phyloP scores from a whole-genome alignment of 2,113 vertebrate species.

The Malurus alboscapulatus region DNA sequence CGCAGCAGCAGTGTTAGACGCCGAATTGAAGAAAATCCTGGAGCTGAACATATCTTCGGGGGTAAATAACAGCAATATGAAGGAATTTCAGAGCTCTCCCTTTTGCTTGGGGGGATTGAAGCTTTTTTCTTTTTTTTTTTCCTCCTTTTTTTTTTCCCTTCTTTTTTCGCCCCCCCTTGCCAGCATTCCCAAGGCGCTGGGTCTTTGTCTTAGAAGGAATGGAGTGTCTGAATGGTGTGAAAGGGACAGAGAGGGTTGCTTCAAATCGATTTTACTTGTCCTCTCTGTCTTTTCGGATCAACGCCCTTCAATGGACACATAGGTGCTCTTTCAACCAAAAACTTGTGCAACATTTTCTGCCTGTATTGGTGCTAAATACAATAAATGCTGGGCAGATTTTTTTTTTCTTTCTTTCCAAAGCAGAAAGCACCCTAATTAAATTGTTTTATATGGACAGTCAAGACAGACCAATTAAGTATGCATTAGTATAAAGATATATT shows the following conservation, averaged over 20 bases:
- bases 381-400: slow-evolving; percentile 78
- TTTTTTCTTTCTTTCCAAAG: slow-evolving; percentile 68
- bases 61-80: slow-evolving; percentile 66
- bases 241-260: slow-evolving; percentile 86
- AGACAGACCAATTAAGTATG: slow-evolving; percentile 79
- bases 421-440: slow-evolving; percentile 82
- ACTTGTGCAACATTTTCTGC: slow-evolving; percentile 87
- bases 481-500: slow-evolving; percentile 80
- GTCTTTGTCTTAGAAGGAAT: slow-evolving; percentile 84
- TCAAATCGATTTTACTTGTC: slow-evolving; percentile 88
- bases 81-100: slow-evolving; percentile 62
- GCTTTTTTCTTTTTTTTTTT: background rate
- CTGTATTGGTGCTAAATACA: slow-evolving; percentile 84
- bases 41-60: slow-evolving; percentile 35
- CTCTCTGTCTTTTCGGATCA: slow-evolving; percentile 88
- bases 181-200: slow-evolving; percentile 80
- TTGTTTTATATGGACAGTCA: slow-evolving; percentile 81
- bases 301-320: slow-evolving; percentile 84
- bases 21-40: slow-evolving; percentile 7
- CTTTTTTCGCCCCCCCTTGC: slow-evolving; percentile 33
- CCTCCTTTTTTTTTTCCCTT: background rate
- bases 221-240: slow-evolving; percentile 84
- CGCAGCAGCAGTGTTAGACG: slow-evolving; percentile 30
- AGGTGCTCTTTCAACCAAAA: slow-evolving; percentile 87
- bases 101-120: slow-evolving; percentile 63